A percentile compares a stretch with the other conserved stretches of the same genome.
Conservation (phyloP, 2,888 invertebrate genomes). For the Megastigmus dorsalis region DNA sequence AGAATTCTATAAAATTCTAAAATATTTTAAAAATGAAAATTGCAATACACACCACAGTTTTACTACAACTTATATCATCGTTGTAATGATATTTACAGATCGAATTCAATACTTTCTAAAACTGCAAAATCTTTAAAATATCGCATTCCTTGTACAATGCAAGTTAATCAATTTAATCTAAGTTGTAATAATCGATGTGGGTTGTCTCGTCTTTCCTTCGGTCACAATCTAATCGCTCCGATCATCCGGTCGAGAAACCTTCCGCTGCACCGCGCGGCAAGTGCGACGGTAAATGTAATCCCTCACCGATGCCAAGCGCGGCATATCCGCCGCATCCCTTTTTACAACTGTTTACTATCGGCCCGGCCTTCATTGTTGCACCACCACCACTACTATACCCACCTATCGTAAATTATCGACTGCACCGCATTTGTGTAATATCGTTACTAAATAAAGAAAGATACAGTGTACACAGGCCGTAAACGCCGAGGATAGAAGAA, state of each 20-base stretch:
- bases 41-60: too few relatives aligned
- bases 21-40: too few relatives aligned
- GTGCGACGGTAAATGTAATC: slow-evolving; percentile 47
- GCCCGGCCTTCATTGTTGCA: background rate
- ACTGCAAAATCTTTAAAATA: too few relatives aligned
- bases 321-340: background rate
- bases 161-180: too few relatives aligned
- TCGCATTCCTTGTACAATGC: too few relatives aligned
- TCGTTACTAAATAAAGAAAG: slow-evolving; percentile 30
- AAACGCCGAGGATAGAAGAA: background rate
- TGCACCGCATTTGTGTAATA: slow-evolving; percentile 5
- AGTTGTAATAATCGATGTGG: too few relatives aligned
- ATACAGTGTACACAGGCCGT: background rate
- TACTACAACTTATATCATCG: too few relatives aligned
- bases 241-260: background rate
- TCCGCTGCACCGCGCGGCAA: slow-evolving; percentile 4
- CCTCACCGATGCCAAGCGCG: background rate
- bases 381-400: too few relatives aligned
- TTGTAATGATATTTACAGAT: too few relatives aligned
- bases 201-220: background rate
- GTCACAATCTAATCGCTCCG: background rate
- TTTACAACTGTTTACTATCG: slow-evolving; percentile 27
- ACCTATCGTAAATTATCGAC: slow-evolving; percentile 23
- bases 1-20: too few relatives aligned
- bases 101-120: too few relatives aligned